Conservation (phyloP, 2,797 vertebrate genomes). For the Galagoides demidoff region DNA sequence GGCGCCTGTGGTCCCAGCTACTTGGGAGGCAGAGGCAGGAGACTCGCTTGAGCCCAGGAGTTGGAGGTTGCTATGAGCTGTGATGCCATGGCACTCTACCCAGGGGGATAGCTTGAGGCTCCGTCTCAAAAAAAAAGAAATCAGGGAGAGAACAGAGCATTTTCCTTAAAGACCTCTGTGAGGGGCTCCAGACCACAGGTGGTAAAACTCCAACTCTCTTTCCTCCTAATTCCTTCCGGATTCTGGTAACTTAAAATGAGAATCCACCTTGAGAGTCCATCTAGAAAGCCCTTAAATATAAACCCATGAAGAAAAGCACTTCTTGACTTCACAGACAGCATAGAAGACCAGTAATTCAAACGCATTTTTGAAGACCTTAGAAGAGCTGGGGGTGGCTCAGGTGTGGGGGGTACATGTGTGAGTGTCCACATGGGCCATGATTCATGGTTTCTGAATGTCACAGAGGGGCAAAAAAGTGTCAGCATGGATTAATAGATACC, state of each 20-base stretch:
- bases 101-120: too few relatives aligned
- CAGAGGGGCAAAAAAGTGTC: background rate
- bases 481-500: background rate
- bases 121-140: too few relatives aligned
- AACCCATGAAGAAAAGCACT: background rate
- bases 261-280: background rate
- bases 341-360: background rate
- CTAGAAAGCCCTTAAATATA: background rate
- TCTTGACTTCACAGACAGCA: background rate
- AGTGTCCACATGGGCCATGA: background rate
- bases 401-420: rapidly evolving
- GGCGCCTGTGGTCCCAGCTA: too few relatives aligned
- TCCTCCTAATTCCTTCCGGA: background rate
- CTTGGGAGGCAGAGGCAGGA: too few relatives aligned
- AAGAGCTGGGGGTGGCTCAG: background rate
- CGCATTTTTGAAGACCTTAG: background rate
- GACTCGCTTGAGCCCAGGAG: too few relatives aligned
- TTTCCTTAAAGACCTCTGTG: background rate
- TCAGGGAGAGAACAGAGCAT: background rate
- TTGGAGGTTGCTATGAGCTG: too few relatives aligned
- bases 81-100: too few relatives aligned
- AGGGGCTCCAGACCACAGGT: background rate
- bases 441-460: background rate
- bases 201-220: background rate
- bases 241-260: background rate